A percentile compares a stretch with the other conserved stretches of the same genome.
phyloP scores from a whole-genome alignment of 2,797 vertebrate genomes.

The Melanotaenia nigrans region DNA sequence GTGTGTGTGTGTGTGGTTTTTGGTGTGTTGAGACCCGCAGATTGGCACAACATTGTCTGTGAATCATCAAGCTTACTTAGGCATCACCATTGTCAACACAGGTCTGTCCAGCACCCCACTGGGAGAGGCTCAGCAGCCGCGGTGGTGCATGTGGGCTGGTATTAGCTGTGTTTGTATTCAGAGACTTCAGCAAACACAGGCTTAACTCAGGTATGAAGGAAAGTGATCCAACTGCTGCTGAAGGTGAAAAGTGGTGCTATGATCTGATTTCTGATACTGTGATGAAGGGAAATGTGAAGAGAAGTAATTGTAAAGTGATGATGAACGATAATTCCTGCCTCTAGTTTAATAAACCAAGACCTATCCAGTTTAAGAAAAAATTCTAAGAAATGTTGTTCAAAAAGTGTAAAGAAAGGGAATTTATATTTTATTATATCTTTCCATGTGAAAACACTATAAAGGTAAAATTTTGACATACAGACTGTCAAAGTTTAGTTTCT shows the following conservation, averaged over 20 bases:
- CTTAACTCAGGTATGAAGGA: conserved; percentile 39
- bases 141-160: conserved; percentile 45
- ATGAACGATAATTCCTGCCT: conserved; percentile 1
- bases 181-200: conserved; percentile 55
- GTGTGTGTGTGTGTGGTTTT: conserved; percentile 15
- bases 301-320: conserved; percentile 7
- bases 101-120: conserved; percentile 46
- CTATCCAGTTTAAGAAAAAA: too few species aligned
- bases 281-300: conserved; percentile 18
- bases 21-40: conserved; percentile 59
- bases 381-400: too few species aligned
- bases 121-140: conserved; percentile 31
- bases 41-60: conserved; percentile 55
- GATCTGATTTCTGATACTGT: conserved; percentile 29
- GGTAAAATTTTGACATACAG: too few species aligned
- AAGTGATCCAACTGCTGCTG: conserved; percentile 17
- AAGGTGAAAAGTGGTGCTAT: conserved; percentile 25
- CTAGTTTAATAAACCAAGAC: neutral
- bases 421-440: too few species aligned
- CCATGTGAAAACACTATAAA: too few species aligned
- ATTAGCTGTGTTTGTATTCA: conserved; percentile 52
- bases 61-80: conserved; percentile 66
- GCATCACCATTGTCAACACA: conserved; percentile 62
- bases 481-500: too few species aligned
- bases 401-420: too few species aligned